Conservation (phyloP, 2,797 vertebrate genomes). For the Pangasius mekongensis region DNA sequence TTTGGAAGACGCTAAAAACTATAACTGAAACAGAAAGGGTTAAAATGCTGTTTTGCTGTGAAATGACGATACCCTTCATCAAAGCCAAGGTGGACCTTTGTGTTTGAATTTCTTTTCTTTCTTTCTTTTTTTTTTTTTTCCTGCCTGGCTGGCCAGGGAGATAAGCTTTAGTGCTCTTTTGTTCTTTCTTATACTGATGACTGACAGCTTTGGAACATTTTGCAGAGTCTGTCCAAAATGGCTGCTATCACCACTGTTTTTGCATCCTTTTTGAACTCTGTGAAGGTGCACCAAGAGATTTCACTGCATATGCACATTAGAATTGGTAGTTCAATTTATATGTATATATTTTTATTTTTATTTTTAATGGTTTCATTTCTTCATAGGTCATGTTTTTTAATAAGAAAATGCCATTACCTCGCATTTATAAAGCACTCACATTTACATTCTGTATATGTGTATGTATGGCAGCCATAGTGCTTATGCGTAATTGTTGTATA, state of each 20-base stretch:
- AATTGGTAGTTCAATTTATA: slow-evolving; percentile 19
- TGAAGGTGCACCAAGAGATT: slow-evolving; percentile 61
- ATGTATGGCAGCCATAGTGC: slow-evolving; percentile 74
- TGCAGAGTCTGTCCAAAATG: slow-evolving; percentile 69
- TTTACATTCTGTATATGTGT: slow-evolving; percentile 77
- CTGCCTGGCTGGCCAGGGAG: slow-evolving; percentile 83
- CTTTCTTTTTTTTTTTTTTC: slow-evolving; percentile 65
- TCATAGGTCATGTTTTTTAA: slow-evolving; percentile 71
- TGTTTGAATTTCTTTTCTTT: slow-evolving; percentile 69
- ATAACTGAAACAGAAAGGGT: slow-evolving; percentile 66
- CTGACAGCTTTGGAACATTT: slow-evolving; percentile 67
- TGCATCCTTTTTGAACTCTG: slow-evolving; percentile 58
- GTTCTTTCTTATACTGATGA: slow-evolving; percentile 71
- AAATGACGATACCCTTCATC: slow-evolving; percentile 52
- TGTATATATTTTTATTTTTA: slow-evolving; percentile 64
- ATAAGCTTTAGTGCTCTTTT: slow-evolving; percentile 65
- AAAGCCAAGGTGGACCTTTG: slow-evolving; percentile 56
- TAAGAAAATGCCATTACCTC: slow-evolving; percentile 69
- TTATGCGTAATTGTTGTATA: slow-evolving; percentile 67
- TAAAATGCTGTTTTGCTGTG: slow-evolving; percentile 47
- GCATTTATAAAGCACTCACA: slow-evolving; percentile 70
- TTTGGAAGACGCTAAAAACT: slow-evolving; percentile 53
- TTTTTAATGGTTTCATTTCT: slow-evolving; percentile 51
- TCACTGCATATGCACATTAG: slow-evolving; percentile 51
- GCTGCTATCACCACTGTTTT: slow-evolving; percentile 61